phyloP scores from a whole-genome alignment of 1,140 invertebrate genomes.

The Leucophenga varia region DNA sequence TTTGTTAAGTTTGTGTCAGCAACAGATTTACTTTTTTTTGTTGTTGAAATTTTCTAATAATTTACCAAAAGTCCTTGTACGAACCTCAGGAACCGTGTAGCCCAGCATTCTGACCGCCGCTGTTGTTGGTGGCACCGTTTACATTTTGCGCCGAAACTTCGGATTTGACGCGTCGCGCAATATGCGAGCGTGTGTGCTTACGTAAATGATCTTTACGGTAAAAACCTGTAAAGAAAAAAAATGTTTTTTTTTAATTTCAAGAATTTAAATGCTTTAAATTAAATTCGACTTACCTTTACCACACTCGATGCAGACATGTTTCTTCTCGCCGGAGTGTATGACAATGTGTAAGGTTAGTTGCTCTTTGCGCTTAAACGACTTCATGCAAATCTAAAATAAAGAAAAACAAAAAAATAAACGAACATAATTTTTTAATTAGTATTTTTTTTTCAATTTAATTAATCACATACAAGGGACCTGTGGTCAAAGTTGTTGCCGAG shows the following conservation, averaged over 20 bases:
- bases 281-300: constrained; percentile 69
- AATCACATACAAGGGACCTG: background rate
- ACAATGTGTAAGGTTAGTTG: constrained; percentile 82
- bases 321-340: constrained; percentile 83
- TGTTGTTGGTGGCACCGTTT: constrained; percentile 48
- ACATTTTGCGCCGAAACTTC: constrained; percentile 59
- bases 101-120: constrained; percentile 44
- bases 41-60: constrained; percentile 47
- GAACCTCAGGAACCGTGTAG: constrained; percentile 56
- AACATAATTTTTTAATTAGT: background rate
- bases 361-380: constrained; percentile 83
- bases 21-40: constrained; percentile 14
- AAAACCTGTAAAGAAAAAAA: constrained; percentile 58
- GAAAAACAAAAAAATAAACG: background rate
- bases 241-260: constrained; percentile 1
- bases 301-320: constrained; percentile 82
- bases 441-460: background rate
- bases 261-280: background rate
- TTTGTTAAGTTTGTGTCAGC: constrained; percentile 18
- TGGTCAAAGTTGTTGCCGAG: background rate
- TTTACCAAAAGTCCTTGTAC: constrained; percentile 58
- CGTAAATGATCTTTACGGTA: constrained; percentile 76
- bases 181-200: constrained; percentile 64
- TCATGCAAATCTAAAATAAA: constrained; percentile 67
- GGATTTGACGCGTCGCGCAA: constrained; percentile 55